A percentile compares a stretch with the other conserved stretches of the same genome.
These are phyloP conservation scores for Hoplostethus atlanticus DNA, from an alignment of 2,797 vertebrate genomes.

Conservation along the genomic window DNA sequence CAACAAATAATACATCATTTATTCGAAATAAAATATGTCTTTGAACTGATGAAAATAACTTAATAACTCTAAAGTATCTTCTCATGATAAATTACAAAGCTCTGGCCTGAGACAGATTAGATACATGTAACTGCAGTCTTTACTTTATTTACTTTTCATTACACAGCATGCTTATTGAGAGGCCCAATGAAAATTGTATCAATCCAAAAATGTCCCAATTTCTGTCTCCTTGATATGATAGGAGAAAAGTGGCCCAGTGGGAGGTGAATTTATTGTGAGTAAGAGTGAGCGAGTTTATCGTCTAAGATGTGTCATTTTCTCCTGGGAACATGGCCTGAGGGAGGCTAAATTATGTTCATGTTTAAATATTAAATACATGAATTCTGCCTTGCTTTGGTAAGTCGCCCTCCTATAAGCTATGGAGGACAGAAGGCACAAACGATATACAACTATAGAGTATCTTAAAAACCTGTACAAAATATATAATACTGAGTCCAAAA, in stretches of 20 bases:
- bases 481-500: neutral
- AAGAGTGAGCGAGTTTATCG: slow-evolving; percentile 22
- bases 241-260: slow-evolving; percentile 39
- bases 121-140: neutral
- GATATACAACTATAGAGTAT: neutral
- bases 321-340: slow-evolving; percentile 34
- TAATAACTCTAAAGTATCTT: neutral
- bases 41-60: neutral
- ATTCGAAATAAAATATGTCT: slow-evolving; percentile 11
- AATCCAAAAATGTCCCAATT: slow-evolving; percentile 29
- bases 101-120: neutral
- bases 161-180: slow-evolving; percentile 9
- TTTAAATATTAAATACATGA: slow-evolving; percentile 75
- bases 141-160: neutral
- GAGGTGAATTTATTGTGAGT: slow-evolving; percentile 33
- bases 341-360: slow-evolving; percentile 56
- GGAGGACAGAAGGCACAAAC: slow-evolving; percentile 31
- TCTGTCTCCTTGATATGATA: slow-evolving; percentile 41
- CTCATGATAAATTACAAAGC: neutral
- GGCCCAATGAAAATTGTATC: slow-evolving; percentile 56
- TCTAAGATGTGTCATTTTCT: slow-evolving; percentile 32
- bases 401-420: slow-evolving; percentile 3
- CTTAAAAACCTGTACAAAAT: neutral
- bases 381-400: slow-evolving; percentile 42
- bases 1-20: neutral